A percentile compares a stretch with the other conserved stretches of the same genome.
These are phyloP conservation scores for Steatornis caripensis DNA, from an alignment of 2,113 vertebrate genomes.

Conservation along the genomic window DNA sequence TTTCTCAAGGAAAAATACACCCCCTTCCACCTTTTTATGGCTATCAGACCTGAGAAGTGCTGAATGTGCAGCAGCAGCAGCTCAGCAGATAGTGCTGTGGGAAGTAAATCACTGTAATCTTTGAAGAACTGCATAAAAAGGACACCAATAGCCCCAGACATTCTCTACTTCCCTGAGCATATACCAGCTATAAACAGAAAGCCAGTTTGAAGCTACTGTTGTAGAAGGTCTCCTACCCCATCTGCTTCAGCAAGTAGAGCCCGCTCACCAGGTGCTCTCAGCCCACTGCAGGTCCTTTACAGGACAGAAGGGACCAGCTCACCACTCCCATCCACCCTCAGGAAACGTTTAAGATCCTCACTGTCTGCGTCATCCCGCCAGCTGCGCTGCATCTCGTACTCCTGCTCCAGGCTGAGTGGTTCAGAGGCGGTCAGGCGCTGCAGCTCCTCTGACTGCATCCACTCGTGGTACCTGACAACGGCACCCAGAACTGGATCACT, in stretches of 20 bases:
- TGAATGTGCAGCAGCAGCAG: not conserved
- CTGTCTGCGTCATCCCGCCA: constrained; percentile 90
- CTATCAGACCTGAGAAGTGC: fast-evolving
- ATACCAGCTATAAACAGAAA: not conserved
- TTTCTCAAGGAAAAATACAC: not conserved
- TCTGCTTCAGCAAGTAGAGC: not conserved
- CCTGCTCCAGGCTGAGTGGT: constrained; percentile 89
- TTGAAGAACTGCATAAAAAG: not conserved
- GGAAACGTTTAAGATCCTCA: constrained; percentile 53
- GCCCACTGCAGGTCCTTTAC: not conserved
- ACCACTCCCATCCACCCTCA: not conserved
- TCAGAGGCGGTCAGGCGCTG: constrained; percentile 90
- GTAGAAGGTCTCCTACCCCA: not conserved
- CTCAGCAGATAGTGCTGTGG: not conserved
- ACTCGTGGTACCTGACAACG: constrained; percentile 86
- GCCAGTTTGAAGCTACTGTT: not conserved
- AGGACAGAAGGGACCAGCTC: not conserved
- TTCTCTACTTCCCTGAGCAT: not conserved
- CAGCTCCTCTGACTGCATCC: constrained; percentile 92
- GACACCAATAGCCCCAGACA: not conserved
- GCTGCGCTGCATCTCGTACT: constrained; percentile 89
- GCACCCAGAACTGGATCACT: not conserved
- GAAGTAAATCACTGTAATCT: not conserved
- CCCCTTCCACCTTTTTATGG: not conserved
- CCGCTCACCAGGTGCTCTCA: fast-evolving